These are phyloP conservation scores for Lepetodrilus schrolli DNA, from an alignment of 2,888 invertebrate genomes.

Conservation along the genomic window DNA sequence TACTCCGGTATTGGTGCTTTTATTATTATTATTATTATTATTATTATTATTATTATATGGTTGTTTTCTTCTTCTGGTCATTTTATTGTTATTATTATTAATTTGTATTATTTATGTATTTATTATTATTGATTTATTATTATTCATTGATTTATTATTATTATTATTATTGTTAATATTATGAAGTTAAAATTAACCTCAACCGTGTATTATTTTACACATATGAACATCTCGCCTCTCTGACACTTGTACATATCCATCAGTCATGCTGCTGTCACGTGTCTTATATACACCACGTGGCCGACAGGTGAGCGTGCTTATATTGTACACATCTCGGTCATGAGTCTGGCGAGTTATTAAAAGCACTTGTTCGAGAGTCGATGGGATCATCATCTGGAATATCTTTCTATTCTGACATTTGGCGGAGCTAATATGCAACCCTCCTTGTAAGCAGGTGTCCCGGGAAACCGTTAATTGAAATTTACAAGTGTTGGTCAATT, in stretches of 20 bases:
- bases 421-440: neutral
- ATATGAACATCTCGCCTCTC: no score
- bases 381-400: neutral
- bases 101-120: no score
- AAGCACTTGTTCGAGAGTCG: neutral
- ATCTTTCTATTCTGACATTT: neutral
- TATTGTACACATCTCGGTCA: neutral
- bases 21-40: no score
- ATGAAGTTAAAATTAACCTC: no score
- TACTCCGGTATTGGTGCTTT: no score
- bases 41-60: no score
- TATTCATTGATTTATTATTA: no score
- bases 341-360: neutral
- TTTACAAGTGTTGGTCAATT: neutral
- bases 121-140: no score
- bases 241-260: neutral
- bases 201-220: no score
- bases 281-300: neutral
- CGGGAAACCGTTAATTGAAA: neutral
- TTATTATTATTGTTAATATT: no score
- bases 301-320: constrained; percentile 9
- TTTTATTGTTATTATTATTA: no score
- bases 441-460: neutral
- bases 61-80: no score
- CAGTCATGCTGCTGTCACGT: constrained; percentile 12